Conservation (phyloP, 2,113 vertebrate genomes). For the Aldabrachelys gigantea region DNA sequence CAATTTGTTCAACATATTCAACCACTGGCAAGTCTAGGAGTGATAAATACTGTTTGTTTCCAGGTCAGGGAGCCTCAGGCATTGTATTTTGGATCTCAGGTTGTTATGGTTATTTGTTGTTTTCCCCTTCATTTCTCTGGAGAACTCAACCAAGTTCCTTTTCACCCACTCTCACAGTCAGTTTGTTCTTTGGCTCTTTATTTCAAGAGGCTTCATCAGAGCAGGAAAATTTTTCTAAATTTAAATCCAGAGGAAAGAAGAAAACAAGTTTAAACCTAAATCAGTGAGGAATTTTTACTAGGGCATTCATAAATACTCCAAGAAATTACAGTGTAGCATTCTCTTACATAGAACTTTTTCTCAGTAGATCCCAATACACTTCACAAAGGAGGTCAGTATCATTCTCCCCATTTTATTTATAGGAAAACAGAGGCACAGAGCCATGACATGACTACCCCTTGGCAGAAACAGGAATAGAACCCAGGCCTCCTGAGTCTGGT, state of each 20-base stretch:
- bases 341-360: too few relatives aligned
- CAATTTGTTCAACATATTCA: neutral
- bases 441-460: too few relatives aligned
- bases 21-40: accelerated
- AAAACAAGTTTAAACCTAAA: neutral
- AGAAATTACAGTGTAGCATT: neutral
- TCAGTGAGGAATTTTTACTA: neutral
- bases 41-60: neutral
- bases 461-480: too few relatives aligned
- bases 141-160: too few relatives aligned
- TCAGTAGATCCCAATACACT: too few relatives aligned
- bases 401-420: too few relatives aligned
- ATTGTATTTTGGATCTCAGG: neutral
- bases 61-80: accelerated
- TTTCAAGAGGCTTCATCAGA: neutral
- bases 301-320: neutral
- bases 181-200: neutral
- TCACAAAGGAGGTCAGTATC: too few relatives aligned
- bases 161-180: accelerated
- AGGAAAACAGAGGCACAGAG: too few relatives aligned
- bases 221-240: neutral
- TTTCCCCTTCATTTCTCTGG: neutral
- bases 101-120: accelerated
- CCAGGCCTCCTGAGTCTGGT: too few relatives aligned
- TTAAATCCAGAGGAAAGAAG: neutral